A percentile compares a stretch with the other conserved stretches of the same genome.
phyloP scores from a whole-genome alignment of 2,888 invertebrate genomes.

The Brachypalpus laphriformis region DNA sequence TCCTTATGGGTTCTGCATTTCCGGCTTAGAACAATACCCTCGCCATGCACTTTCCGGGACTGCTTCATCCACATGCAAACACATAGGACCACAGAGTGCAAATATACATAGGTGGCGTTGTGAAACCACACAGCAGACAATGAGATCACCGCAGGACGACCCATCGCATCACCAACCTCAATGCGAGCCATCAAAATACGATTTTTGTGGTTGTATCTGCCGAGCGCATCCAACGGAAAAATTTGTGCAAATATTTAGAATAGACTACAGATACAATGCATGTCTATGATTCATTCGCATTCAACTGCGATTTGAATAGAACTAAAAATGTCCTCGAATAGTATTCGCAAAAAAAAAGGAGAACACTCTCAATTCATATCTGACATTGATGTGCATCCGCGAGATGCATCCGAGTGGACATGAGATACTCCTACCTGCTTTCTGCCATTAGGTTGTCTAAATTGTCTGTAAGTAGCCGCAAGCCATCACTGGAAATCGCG shows the following conservation, averaged over 20 bases:
- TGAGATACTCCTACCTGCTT: constrained; percentile 26
- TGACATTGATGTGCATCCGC: constrained; percentile 44
- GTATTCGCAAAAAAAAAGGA: constrained; percentile 20
- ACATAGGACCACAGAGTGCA: constrained; percentile 49
- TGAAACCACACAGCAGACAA: constrained; percentile 58
- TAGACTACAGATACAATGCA: constrained; percentile 58
- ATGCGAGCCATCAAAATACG: constrained; percentile 63
- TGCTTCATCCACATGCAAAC: constrained; percentile 53
- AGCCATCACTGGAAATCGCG: constrained; percentile 64
- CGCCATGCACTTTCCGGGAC: constrained; percentile 37
- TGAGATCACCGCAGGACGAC: constrained; percentile 61
- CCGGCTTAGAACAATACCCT: constrained; percentile 67
- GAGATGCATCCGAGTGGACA: constrained; percentile 32
- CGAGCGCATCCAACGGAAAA: constrained; percentile 50
- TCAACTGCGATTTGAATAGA: constrained; percentile 31
- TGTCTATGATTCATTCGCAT: constrained; percentile 41
- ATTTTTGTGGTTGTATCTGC: constrained; percentile 52
- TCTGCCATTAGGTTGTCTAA: constrained; percentile 39
- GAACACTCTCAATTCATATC: constrained; percentile 22
- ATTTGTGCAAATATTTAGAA: constrained; percentile 73
- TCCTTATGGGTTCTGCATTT: constrained; percentile 72
- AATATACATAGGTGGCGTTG: constrained; percentile 49
- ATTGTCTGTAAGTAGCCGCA: constrained; percentile 63
- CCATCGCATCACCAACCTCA: constrained; percentile 45
- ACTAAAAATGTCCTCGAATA: constrained; percentile 46